These are phyloP conservation scores for Diorhabda carinulata DNA, from an alignment of 1,140 invertebrate genomes.

Conservation along the genomic window DNA sequence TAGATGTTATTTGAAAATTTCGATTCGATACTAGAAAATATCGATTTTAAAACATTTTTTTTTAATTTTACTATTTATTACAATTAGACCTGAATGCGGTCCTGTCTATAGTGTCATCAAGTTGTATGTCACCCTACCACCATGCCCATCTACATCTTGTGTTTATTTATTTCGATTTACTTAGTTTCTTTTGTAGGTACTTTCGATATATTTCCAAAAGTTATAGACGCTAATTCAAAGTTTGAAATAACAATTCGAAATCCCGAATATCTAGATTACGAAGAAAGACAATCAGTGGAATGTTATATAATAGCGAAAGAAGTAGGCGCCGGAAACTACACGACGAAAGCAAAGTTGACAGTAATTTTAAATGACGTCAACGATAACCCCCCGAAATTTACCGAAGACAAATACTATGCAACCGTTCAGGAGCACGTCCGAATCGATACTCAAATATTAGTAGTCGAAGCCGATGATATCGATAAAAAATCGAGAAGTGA, in stretches of 20 bases:
- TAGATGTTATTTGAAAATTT: too few species aligned
- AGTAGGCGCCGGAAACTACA: constrained; percentile 68
- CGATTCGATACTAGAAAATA: too few species aligned
- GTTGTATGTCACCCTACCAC: too few species aligned
- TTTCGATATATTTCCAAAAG: constrained; percentile 83
- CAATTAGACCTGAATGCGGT: too few species aligned
- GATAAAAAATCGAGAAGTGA: constrained; percentile 69
- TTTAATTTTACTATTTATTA: too few species aligned
- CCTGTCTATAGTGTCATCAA: too few species aligned
- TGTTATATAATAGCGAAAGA: constrained; percentile 80
- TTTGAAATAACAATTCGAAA: constrained; percentile 82
- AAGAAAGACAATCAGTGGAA: constrained; percentile 65
- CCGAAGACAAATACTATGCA: constrained; percentile 63
- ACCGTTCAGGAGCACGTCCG: constrained; percentile 26
- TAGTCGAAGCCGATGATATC: constrained; percentile 72
- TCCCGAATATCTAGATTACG: constrained; percentile 77
- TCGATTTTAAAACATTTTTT: too few species aligned
- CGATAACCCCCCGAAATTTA: constrained; percentile 83
- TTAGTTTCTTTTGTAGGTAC: constrained; percentile 52
- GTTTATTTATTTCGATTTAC: too few species aligned
- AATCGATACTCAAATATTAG: constrained; percentile 59
- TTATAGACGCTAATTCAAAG: constrained; percentile 73
- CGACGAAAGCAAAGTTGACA: constrained; percentile 67
- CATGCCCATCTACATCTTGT: too few species aligned
- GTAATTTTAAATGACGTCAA: constrained; percentile 84